Conservation (phyloP, 2,797 vertebrate species). For the Phoebastria nigripes region DNA sequence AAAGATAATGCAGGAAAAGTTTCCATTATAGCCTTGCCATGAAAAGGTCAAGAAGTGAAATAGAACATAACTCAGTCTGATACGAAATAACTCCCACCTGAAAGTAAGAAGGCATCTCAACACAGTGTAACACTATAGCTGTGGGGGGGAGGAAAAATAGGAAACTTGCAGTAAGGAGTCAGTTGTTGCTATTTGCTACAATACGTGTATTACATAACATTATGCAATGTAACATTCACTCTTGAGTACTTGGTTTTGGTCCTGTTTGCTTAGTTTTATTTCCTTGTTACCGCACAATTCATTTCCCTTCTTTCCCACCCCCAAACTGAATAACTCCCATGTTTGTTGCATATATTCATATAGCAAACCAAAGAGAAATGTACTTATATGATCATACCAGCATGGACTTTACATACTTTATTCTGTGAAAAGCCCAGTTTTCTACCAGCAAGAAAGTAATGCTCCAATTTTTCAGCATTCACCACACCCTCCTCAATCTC, state of each 20-base stretch:
- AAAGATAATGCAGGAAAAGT: not conserved
- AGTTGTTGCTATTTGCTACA: not conserved
- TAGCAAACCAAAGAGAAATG: not conserved
- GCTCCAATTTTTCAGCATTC: not conserved
- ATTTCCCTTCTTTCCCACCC: not conserved
- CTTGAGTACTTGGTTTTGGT: not conserved
- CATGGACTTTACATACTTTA: rapidly evolving
- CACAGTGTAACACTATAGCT: not conserved
- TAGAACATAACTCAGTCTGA: not conserved
- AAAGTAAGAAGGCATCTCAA: not conserved
- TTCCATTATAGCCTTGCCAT: not conserved
- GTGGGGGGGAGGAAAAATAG: not conserved
- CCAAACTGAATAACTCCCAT: not conserved
- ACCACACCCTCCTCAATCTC: not conserved
- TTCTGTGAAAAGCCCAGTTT: not conserved
- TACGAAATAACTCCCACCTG: not conserved
- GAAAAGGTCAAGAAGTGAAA: not conserved
- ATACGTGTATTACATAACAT: rapidly evolving
- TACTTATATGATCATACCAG: not conserved
- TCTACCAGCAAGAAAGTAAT: not conserved
- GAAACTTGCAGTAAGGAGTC: not conserved
- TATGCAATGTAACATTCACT: not conserved
- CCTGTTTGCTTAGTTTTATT: not conserved
- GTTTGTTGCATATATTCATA: not conserved
- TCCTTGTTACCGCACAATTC: not conserved